A percentile compares a stretch with the other conserved stretches of the same genome.
phyloP scores from a whole-genome alignment of 2,113 vertebrate genomes.

The Chionodraco myersi region DNA sequence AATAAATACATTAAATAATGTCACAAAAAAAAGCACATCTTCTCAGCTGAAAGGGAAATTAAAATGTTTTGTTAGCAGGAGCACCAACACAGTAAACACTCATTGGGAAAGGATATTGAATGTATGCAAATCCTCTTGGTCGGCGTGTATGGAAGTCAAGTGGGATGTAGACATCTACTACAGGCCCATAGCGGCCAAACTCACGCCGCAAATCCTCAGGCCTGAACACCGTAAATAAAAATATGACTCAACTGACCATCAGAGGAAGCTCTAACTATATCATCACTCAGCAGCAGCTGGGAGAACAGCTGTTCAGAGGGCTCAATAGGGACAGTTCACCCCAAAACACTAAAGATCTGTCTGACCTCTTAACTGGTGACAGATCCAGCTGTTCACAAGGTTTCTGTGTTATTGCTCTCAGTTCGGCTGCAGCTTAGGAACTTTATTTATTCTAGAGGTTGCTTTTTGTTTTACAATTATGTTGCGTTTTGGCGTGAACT shows the following conservation, averaged over 20 bases:
- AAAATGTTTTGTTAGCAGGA: constrained; percentile 38
- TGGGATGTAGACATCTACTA: constrained; percentile 99
- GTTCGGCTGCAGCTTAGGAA: not conserved
- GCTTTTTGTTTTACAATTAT: not conserved
- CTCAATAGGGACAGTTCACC: constrained; percentile 57
- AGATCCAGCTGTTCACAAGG: not conserved
- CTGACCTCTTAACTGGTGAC: not conserved
- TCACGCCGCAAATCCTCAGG: constrained; percentile 99
- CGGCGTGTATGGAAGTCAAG: constrained; percentile 99
- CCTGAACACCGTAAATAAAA: constrained; percentile 89
- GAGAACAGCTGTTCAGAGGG: constrained; percentile 20
- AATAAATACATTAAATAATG: constrained; percentile 37
- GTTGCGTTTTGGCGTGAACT: constrained; percentile 36
- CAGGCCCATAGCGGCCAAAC: constrained; percentile 98
- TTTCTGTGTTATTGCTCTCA: not conserved
- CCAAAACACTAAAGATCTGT: constrained; percentile 5
- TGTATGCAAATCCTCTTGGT: constrained; percentile 99
- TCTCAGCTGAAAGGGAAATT: constrained; percentile 50
- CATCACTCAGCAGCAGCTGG: constrained; percentile 55
- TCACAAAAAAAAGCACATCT: constrained; percentile 45
- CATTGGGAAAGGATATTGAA: constrained; percentile 98
- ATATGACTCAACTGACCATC: constrained; percentile 72
- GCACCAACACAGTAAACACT: constrained; percentile 21
- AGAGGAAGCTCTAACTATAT: constrained; percentile 47
- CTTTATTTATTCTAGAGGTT: not conserved